Conservation (phyloP, 2,113 vertebrate genomes). For the Columba janthina region DNA sequence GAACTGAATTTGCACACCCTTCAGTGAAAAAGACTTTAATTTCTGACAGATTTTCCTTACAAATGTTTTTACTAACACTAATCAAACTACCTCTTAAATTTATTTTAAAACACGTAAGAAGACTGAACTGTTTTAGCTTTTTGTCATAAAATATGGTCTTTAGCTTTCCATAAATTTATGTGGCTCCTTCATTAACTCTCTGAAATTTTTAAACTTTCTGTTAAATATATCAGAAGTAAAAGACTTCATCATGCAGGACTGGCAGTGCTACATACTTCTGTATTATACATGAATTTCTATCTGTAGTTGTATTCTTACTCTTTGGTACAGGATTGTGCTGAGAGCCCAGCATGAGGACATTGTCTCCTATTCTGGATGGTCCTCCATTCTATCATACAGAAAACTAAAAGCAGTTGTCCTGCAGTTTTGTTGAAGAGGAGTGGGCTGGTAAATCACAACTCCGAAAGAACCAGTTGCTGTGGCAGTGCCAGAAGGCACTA, state of each 20-base stretch:
- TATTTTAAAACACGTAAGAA: neutral
- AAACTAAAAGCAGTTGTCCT: neutral
- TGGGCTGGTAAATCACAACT: neutral
- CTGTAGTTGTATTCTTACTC: neutral
- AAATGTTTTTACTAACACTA: neutral
- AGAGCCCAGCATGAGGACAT: neutral
- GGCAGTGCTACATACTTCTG: neutral
- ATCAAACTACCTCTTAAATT: neutral
- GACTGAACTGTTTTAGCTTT: neutral
- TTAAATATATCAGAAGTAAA: neutral
- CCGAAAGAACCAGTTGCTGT: neutral
- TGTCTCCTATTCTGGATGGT: neutral
- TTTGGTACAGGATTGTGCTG: neutral
- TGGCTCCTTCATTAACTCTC: neutral
- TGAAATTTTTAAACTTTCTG: neutral
- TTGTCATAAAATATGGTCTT: neutral
- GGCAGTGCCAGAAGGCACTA: neutral
- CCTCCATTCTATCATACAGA: neutral
- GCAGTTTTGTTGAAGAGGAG: neutral
- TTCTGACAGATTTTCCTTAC: neutral
- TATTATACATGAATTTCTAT: slow-evolving; percentile 1
- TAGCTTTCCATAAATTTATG: neutral
- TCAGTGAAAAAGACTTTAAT: neutral
- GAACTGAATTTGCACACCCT: neutral
- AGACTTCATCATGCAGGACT: neutral